Conservation (phyloP, 2,797 vertebrate species). For the Nyctalus aviator region DNA sequence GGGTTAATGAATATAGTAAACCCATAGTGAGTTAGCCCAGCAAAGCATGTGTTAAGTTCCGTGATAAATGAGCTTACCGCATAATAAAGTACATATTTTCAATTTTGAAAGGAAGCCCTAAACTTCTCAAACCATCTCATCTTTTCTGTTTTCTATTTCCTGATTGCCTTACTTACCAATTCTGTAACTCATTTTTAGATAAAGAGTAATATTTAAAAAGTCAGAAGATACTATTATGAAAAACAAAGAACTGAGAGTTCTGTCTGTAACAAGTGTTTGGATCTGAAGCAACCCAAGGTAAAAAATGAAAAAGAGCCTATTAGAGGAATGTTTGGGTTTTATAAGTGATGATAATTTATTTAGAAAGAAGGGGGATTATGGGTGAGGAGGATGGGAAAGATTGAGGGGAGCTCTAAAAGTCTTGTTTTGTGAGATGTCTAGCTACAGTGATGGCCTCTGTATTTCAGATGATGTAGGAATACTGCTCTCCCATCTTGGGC, state of each 20-base stretch:
- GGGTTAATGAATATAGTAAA: neutral
- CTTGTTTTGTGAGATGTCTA: neutral
- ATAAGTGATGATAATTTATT: neutral
- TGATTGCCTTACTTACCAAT: neutral
- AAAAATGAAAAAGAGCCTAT: neutral
- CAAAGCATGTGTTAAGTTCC: neutral
- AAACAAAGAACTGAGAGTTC: neutral
- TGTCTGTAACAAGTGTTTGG: neutral
- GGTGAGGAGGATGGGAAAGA: neutral
- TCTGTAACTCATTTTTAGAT: neutral
- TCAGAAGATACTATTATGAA: neutral
- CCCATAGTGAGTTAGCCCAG: neutral
- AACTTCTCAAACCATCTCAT: neutral
- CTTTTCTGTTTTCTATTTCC: neutral
- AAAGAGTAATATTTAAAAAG: conserved; percentile 9
- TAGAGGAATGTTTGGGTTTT: neutral
- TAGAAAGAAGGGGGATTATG: neutral
- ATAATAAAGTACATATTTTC: neutral
- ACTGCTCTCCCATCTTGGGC: neutral
- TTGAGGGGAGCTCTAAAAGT: neutral
- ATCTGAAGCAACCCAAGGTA: neutral
- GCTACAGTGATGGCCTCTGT: neutral
- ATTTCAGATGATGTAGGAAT: conserved; percentile 32
- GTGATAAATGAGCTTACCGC: neutral
- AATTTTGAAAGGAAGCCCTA: neutral